A percentile compares a stretch with the other conserved stretches of the same genome.
phyloP scores from a whole-genome alignment of 2,888 invertebrate species.

The Ctenicera cuprea region DNA sequence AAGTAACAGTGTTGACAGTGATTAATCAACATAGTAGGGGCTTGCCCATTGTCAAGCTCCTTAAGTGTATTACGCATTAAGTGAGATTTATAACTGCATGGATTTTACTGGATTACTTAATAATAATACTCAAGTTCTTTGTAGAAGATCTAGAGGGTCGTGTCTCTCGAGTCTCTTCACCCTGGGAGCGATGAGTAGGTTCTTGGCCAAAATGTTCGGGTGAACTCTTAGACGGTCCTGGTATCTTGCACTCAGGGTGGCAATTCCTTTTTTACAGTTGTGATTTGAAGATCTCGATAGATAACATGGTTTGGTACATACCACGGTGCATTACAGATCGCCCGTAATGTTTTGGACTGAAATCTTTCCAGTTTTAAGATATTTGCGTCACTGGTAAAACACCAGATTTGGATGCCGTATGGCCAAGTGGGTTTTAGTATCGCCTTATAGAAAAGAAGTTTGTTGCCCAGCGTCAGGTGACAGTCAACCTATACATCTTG shows the following conservation, averaged over 20 bases:
- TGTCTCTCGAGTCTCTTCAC: too few relatives aligned
- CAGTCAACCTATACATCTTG: conserved; percentile 15
- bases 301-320: conserved; percentile 24
- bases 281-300: conserved; percentile 5
- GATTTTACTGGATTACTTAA: too few relatives aligned
- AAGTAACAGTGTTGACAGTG: too few relatives aligned
- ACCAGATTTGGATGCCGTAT: conserved; percentile 51
- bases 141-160: too few relatives aligned
- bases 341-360: conserved; percentile 15
- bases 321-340: conserved; percentile 11
- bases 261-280: conserved; percentile 14
- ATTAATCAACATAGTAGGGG: too few relatives aligned
- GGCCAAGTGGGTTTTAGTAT: conserved; percentile 46
- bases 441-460: conserved; percentile 35
- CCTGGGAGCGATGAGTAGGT: conserved; percentile 3
- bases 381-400: conserved; percentile 39
- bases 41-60: too few relatives aligned
- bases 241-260: neutral
- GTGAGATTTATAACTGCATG: too few relatives aligned
- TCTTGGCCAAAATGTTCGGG: conserved; percentile 1
- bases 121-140: too few relatives aligned
- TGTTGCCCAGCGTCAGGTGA: conserved; percentile 32
- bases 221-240: neutral
- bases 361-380: conserved; percentile 30
- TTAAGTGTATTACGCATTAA: too few relatives aligned